Percentiles rank a stretch among this genome's conserved stretches.
Conservation (phyloP, 2,888 invertebrate genomes). For the Folsomia candida region DNA sequence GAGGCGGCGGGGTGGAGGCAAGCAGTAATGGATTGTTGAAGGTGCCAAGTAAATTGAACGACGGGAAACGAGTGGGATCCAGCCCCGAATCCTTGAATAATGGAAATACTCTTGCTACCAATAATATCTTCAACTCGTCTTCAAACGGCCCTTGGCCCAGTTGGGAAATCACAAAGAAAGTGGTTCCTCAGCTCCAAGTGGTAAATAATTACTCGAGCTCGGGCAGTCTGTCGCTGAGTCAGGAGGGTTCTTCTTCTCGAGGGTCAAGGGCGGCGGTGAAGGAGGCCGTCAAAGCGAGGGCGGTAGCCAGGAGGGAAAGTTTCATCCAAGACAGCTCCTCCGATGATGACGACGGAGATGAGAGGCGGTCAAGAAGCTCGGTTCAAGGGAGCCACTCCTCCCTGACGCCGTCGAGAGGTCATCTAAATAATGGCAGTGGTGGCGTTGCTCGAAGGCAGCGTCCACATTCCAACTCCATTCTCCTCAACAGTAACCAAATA, state of each 20-base stretch:
- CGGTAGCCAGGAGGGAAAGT: slow-evolving; percentile 49
- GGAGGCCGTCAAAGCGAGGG: slow-evolving; percentile 49
- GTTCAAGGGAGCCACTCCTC: slow-evolving; percentile 49
- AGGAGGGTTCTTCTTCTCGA: slow-evolving; percentile 31
- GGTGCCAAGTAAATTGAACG: slow-evolving; percentile 26
- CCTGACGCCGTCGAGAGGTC: slow-evolving; percentile 38
- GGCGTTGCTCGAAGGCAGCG: slow-evolving; percentile 1
- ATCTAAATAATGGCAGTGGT: slow-evolving; percentile 12
- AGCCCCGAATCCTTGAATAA: slow-evolving; percentile 45
- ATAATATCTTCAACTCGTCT: slow-evolving; percentile 2
- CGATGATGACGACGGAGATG: slow-evolving; percentile 41
- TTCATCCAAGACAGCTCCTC: slow-evolving; percentile 42
- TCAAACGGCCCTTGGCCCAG: slow-evolving; percentile 37
- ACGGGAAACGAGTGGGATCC: slow-evolving; percentile 39
- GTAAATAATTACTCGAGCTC: slow-evolving; percentile 46
- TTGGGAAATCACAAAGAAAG: slow-evolving; percentile 50
- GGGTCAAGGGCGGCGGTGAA: slow-evolving; percentile 41
- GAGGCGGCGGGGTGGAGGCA: not conserved
- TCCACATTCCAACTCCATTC: slow-evolving; percentile 2
- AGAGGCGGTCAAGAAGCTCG: slow-evolving; percentile 31
- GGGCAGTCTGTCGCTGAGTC: slow-evolving; percentile 45
- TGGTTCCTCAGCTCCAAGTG: slow-evolving; percentile 20
- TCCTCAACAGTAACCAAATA: not conserved
- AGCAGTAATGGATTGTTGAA: slow-evolving; percentile 25
- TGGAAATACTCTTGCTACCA: slow-evolving; percentile 18